Percentiles rank a stretch among this genome's conserved stretches.
Evolutionary conservation across 2,888 invertebrate species (phyloP).

Genomic region (Melangyna quadrimaculata): DNA sequence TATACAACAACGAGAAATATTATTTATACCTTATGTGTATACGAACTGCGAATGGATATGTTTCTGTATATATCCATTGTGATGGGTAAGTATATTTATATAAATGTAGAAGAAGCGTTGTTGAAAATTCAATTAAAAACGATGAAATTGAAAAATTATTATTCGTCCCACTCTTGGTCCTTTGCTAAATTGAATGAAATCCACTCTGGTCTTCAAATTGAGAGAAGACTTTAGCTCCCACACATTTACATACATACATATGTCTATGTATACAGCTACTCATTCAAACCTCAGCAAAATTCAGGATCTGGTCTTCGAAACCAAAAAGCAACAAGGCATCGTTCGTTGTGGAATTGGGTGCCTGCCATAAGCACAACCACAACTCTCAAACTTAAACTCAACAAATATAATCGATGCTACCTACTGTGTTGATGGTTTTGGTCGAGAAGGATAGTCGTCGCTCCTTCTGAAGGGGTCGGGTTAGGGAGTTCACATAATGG

Average conservation of each 20-base stretch:
- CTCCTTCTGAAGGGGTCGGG: neutral
- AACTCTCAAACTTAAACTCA: slow-evolving; percentile 28
- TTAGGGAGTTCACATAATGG: neutral
- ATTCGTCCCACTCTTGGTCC: slow-evolving; percentile 35
- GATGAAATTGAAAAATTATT: slow-evolving; percentile 65
- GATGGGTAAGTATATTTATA: neutral
- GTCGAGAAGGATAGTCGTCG: slow-evolving; percentile 13
- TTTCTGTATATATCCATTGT: neutral
- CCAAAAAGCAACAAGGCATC: slow-evolving; percentile 53
- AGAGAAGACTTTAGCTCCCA: neutral
- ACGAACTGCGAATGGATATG: neutral
- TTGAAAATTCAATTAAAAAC: slow-evolving; percentile 69
- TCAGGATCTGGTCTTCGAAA: slow-evolving; percentile 11
- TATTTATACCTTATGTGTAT: neutral
- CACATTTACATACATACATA: slow-evolving; percentile 13
- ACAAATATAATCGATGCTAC: slow-evolving; percentile 55
- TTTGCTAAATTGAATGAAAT: slow-evolving; percentile 61
- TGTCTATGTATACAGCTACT: neutral
- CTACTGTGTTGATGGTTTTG: slow-evolving; percentile 36
- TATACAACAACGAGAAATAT: neutral
- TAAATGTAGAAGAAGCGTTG: slow-evolving; percentile 23
- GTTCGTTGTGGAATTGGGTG: neutral
- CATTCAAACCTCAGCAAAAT: slow-evolving; percentile 3
- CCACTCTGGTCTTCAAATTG: slow-evolving; percentile 52
- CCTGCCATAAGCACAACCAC: slow-evolving; percentile 29